A percentile compares a stretch with the other conserved stretches of the same genome.
phyloP scores from a whole-genome alignment of 2,888 invertebrate genomes.

The Hydropsyche betteni region DNA sequence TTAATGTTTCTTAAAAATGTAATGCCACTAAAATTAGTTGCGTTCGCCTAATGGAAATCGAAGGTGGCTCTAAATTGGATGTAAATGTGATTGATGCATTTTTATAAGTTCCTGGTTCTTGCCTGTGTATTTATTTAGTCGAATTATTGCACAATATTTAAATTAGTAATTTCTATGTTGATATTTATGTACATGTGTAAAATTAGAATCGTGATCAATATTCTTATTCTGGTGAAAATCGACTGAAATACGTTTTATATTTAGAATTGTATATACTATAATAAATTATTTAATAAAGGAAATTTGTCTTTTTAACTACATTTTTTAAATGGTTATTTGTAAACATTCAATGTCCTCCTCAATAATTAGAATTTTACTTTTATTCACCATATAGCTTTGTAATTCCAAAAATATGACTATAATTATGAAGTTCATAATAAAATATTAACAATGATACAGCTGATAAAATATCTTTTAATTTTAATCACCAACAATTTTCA shows the following conservation, averaged over 20 bases:
- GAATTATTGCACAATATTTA: conserved; percentile 11
- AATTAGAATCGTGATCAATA: conserved; percentile 3
- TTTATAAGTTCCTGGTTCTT: not conserved
- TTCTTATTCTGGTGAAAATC: conserved; percentile 19
- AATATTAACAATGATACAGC: too few relatives aligned
- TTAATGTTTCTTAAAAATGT: too few relatives aligned
- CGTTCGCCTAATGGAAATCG: too few relatives aligned
- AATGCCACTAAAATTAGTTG: too few relatives aligned
- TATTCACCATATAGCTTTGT: not conserved
- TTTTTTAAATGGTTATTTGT: too few relatives aligned
- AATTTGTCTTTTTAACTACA: not conserved
- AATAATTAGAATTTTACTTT: not conserved
- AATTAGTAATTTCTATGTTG: not conserved
- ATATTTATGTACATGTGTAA: conserved; percentile 8
- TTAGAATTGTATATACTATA: conserved; percentile 31
- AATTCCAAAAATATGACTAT: too few relatives aligned
- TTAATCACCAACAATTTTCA: too few relatives aligned
- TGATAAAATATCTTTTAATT: too few relatives aligned
- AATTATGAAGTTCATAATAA: too few relatives aligned
- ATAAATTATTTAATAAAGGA: conserved; percentile 33
- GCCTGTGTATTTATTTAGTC: not conserved
- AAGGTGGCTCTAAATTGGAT: too few relatives aligned
- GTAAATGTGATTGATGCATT: not conserved
- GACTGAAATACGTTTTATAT: conserved; percentile 34
- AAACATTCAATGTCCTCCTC: too few relatives aligned